These are phyloP conservation scores for Heterodera filipjevi DNA, from an alignment of 2,888 invertebrate genomes.

Conservation along the genomic window DNA sequence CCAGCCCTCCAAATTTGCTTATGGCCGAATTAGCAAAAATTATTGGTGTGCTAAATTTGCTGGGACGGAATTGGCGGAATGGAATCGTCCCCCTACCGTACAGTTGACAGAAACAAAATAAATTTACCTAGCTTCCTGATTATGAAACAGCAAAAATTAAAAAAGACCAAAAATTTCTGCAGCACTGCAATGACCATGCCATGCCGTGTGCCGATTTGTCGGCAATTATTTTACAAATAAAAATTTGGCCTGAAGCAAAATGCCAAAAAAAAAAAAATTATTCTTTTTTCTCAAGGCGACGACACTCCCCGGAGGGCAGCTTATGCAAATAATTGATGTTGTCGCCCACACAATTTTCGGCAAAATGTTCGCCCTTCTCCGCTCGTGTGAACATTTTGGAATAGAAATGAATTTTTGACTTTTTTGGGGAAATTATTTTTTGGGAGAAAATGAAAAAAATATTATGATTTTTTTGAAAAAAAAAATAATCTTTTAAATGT, in stretches of 20 bases:
- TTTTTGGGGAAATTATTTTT: no score
- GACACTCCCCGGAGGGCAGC: not conserved
- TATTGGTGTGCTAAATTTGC: no score
- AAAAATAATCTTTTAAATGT: not conserved
- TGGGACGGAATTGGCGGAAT: no score
- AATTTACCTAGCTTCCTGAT: no score
- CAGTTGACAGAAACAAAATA: no score
- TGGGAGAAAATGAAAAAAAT: no score
- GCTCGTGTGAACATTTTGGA: not conserved
- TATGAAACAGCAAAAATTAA: no score
- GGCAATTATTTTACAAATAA: not conserved
- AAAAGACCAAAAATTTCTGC: not conserved
- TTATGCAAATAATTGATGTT: constrained; percentile 9
- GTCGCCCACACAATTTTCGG: not conserved
- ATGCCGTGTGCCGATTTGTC: no score
- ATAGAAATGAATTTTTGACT: not conserved
- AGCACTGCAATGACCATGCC: no score
- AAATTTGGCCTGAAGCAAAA: not conserved
- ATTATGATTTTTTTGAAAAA: not conserved
- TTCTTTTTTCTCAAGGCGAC: not conserved
- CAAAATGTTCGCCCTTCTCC: not conserved
- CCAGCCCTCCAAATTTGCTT: no score
- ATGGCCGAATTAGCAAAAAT: no score
- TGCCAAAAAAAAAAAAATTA: not conserved
- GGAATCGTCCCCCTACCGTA: no score